These are phyloP conservation scores for Chondrilla cf. caribensis DNA, from an alignment of 37 sponge, comb jelly and placozoan species.

Conservation along the genomic window DNA sequence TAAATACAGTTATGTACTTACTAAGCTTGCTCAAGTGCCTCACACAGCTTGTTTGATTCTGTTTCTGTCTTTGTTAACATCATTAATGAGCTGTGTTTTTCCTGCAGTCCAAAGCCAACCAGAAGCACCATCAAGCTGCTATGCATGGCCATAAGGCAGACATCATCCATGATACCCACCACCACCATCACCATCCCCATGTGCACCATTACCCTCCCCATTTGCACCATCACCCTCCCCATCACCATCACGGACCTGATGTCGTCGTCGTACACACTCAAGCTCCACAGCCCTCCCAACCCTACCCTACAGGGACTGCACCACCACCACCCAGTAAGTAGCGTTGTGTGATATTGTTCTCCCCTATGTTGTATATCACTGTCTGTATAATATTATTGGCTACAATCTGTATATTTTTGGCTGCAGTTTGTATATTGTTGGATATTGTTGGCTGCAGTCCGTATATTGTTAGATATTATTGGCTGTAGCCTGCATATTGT, in stretches of 20 bases:
- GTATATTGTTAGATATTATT: too few species aligned
- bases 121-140: slow-evolving; percentile 61
- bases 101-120: slow-evolving; percentile 45
- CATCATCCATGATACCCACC: slow-evolving; percentile 39
- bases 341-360: too few species aligned
- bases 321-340: slow-evolving; percentile 8
- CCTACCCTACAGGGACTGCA: slow-evolving; percentile 11
- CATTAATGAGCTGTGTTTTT: background rate
- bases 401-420: too few species aligned
- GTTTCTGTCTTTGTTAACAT: too few species aligned
- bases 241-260: background rate
- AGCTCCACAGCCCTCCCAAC: background rate
- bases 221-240: slow-evolving; percentile 13
- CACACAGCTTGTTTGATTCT: too few species aligned
- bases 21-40: too few species aligned
- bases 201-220: slow-evolving; percentile 32
- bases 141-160: slow-evolving; percentile 53
- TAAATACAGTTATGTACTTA: too few species aligned
- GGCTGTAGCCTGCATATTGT: too few species aligned
- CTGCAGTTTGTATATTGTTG: too few species aligned
- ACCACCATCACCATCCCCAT: slow-evolving; percentile 37
- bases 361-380: too few species aligned
- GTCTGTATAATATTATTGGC: too few species aligned
- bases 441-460: too few species aligned
- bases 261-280: slow-evolving; percentile 47